Base-by-base conservation (phyloP, 2,888 invertebrate species). In the Allygus modestus region DNA sequence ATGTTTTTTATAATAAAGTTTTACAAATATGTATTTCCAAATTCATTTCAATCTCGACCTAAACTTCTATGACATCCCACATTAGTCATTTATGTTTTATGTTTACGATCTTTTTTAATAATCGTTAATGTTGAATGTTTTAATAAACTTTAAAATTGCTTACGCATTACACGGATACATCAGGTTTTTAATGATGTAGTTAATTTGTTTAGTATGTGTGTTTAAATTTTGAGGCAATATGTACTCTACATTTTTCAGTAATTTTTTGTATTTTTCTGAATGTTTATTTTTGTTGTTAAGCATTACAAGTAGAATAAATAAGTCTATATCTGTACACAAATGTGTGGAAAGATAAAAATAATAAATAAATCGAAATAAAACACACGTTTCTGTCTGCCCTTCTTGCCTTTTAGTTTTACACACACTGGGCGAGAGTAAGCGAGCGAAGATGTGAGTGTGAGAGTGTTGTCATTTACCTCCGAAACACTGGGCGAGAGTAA, bases 301-400 rank as follows among this genome's bases (percentile, higher is more conserved):
- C 12, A 77, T 46, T 28, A 28, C 1, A 77, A 46, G 75, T 77
- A 77, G 75, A 23, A 28, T 5, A 41, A 77, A 28, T 77, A 46
- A 77, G 75, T 65, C 65, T 41, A 43, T 46, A 77, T 77, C 75
- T 77, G 75, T 77, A 46, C 75, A 77, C 75, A 51, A 77, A 46
- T 77, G 41, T 5, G 46, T 77, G 75, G 46, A 46, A 77, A 77
- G 46, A 77, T 77, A 51, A 46, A 77, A 31, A 28, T n/a, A 69
- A 43, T 73, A 77, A 77, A 77, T 28, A 77, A 37, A 37, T 9
- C 9, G 9, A 37, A 37, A 37, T 37, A 37, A 37, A 37, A 37
- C 37, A 37, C n/a, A n/a, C n/a, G n/a, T n/a, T n/a, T n/a, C n/a
- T n/a, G n/a, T n/a, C n/a, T n/a, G n/a, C n/a, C n/a, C n/a, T n/a